Evolutionary conservation across 2,113 vertebrate species (phyloP).

Genomic region (Chloebia gouldiae): DNA sequence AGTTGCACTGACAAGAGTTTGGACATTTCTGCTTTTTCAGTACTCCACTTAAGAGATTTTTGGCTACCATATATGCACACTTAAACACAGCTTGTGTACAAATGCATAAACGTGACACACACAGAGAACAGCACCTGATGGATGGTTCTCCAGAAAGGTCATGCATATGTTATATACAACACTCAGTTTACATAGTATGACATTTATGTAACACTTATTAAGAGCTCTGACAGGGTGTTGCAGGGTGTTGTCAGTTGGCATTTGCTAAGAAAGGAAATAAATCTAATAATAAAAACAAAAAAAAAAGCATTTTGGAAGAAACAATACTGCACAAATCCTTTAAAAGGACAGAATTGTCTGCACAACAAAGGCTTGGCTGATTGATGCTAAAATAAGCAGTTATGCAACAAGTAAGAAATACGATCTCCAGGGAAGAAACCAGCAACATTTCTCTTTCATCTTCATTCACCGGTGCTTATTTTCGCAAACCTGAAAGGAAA

Average conservation of each 20-base stretch:
- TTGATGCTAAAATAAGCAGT: constrained; percentile 69
- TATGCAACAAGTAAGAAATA: constrained; percentile 71
- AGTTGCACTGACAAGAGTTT: not conserved
- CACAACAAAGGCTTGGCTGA: constrained; percentile 65
- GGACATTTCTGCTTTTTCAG: not conserved
- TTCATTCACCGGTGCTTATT: constrained; percentile 38
- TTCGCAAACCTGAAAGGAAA: not conserved
- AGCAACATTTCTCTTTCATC: constrained; percentile 38
- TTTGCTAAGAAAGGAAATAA: constrained; percentile 71
- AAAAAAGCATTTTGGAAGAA: constrained; percentile 45
- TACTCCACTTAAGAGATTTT: not conserved
- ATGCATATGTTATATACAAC: not conserved
- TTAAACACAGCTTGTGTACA: not conserved
- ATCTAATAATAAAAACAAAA: constrained; percentile 64
- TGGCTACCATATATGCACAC: not conserved
- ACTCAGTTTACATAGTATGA: constrained; percentile 47
- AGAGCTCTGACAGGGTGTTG: constrained; percentile 63
- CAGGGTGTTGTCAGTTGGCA: constrained; percentile 64
- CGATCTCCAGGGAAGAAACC: constrained; percentile 40
- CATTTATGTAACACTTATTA: constrained; percentile 52
- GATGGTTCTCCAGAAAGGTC: not conserved
- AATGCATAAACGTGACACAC: accelerated
- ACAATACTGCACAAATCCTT: constrained; percentile 59
- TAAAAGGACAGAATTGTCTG: constrained; percentile 57
- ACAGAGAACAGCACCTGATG: not conserved